Evolutionary conservation across 35 echinoderm and acorn worm genomes (phyloP).

Genomic region (Acanthaster planci): DNA sequence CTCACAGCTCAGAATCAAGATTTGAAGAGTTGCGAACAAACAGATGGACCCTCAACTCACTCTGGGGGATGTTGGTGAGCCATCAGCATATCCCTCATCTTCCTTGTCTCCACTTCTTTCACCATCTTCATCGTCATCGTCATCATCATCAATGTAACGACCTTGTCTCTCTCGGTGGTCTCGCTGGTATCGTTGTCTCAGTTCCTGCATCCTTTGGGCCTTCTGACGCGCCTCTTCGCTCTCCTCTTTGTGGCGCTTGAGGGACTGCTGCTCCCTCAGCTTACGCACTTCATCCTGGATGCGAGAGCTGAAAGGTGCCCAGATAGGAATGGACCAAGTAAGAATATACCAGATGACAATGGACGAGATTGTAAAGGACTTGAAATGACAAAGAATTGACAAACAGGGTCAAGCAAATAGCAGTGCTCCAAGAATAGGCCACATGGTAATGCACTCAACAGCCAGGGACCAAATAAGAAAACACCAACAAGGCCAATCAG

Average conservation of each 20-base stretch:
- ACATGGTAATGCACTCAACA: too few species aligned
- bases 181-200: slow-evolving; percentile 70
- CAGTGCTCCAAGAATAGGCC: too few species aligned
- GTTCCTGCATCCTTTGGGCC: slow-evolving; percentile 73
- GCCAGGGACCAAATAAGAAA: too few species aligned
- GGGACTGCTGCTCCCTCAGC: slow-evolving; percentile 36
- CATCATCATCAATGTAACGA: slow-evolving; percentile 48
- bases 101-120: slow-evolving; percentile 27
- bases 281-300: slow-evolving; percentile 47
- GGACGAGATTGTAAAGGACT: too few species aligned
- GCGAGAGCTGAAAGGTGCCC: slow-evolving; percentile 10
- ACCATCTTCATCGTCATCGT: slow-evolving; percentile 31
- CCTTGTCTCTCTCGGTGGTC: slow-evolving; percentile 59
- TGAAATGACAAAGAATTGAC: too few species aligned
- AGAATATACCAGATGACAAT: too few species aligned
- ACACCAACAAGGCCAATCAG: too few species aligned
- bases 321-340: too few species aligned
- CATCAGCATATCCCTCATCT: slow-evolving; percentile 22
- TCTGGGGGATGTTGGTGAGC: neutral
- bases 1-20: too few species aligned
- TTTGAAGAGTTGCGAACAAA: neutral
- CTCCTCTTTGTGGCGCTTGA: slow-evolving; percentile 46
- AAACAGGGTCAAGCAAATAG: too few species aligned
- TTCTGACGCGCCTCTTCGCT: slow-evolving; percentile 56
- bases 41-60: neutral